A percentile compares a stretch with the other conserved stretches of the same genome.
Conservation (phyloP, 2,888 invertebrate species). For the Ditylenchus weischeri region DNA sequence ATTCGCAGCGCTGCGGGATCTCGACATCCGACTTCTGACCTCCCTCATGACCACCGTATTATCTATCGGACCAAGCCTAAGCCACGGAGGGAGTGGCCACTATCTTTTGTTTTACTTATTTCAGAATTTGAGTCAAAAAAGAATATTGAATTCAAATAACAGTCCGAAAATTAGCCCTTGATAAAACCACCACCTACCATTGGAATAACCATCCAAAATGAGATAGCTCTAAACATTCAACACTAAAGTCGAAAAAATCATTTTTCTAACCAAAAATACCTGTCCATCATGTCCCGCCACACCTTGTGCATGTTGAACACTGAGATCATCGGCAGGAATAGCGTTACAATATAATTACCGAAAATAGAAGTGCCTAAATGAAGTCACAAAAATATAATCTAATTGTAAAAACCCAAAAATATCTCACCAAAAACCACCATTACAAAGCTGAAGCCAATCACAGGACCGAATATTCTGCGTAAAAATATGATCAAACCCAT, state of each 20-base stretch:
- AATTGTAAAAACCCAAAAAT: background rate
- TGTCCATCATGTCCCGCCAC: constrained; percentile 53
- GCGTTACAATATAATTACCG: constrained; percentile 53
- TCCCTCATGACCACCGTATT: too few species aligned
- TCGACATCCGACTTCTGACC: too few species aligned
- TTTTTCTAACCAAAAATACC: constrained; percentile 14
- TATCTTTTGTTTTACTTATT: too few species aligned
- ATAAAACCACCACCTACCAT: constrained; percentile 46
- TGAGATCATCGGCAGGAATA: constrained; percentile 48
- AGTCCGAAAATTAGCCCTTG: too few species aligned
- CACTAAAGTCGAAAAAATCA: too few species aligned
- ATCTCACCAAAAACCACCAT: constrained; percentile 30
- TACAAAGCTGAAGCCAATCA: constrained; percentile 34
- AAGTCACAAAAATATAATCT: constrained; percentile 11
- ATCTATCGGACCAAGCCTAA: too few species aligned
- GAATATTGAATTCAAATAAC: too few species aligned
- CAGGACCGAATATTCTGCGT: constrained; percentile 29
- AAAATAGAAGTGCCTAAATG: constrained; percentile 27
- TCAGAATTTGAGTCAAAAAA: too few species aligned
- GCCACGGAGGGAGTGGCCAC: too few species aligned
- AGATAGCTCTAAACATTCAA: constrained; percentile 37
- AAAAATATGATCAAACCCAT: constrained; percentile 25
- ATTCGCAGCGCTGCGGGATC: too few species aligned
- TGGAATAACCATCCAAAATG: constrained; percentile 57
- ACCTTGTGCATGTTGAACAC: constrained; percentile 40